Evolutionary conservation across 2,888 invertebrate species (phyloP).

Genomic region (Drosophila paracracens): DNA sequence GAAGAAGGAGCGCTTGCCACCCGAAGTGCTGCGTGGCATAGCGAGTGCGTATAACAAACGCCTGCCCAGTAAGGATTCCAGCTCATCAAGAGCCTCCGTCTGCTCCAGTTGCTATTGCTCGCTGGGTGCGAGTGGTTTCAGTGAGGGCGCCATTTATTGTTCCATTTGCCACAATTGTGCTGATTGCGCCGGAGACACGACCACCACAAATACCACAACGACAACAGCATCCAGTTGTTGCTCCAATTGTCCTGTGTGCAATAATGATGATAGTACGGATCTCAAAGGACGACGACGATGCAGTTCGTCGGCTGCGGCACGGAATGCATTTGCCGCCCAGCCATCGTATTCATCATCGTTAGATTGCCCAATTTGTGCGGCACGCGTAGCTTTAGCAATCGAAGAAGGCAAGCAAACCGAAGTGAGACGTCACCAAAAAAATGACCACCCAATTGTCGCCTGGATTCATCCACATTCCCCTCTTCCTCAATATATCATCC

Average conservation of each 20-base stretch:
- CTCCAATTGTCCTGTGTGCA: constrained; percentile 79
- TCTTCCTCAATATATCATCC: constrained; percentile 5
- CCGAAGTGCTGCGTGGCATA: constrained; percentile 87
- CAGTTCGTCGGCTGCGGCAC: constrained; percentile 24
- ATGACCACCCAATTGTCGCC: constrained; percentile 17
- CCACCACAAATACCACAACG: constrained; percentile 72
- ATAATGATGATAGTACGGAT: constrained; percentile 55
- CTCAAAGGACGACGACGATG: not conserved
- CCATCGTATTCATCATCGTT: constrained; percentile 66
- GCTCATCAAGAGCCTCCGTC: constrained; percentile 55
- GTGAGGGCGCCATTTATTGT: constrained; percentile 81
- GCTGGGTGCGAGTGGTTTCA: constrained; percentile 77
- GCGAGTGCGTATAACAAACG: constrained; percentile 85
- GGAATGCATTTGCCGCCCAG: constrained; percentile 46
- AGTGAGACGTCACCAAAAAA: constrained; percentile 54
- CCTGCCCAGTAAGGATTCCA: constrained; percentile 85
- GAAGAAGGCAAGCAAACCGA: constrained; percentile 83
- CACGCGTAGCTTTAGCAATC: constrained; percentile 55
- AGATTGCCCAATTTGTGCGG: constrained; percentile 80
- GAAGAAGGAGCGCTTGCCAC: constrained; percentile 94
- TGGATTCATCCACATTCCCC: constrained; percentile 17
- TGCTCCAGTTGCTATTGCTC: constrained; percentile 81
- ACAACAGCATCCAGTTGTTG: constrained; percentile 72
- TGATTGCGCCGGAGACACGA: constrained; percentile 58
- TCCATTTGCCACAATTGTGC: constrained; percentile 81